A percentile compares a stretch with the other conserved stretches of the same genome.
These are phyloP conservation scores for Numenius arquata DNA, from an alignment of 2,113 vertebrate genomes.

Conservation along the genomic window DNA sequence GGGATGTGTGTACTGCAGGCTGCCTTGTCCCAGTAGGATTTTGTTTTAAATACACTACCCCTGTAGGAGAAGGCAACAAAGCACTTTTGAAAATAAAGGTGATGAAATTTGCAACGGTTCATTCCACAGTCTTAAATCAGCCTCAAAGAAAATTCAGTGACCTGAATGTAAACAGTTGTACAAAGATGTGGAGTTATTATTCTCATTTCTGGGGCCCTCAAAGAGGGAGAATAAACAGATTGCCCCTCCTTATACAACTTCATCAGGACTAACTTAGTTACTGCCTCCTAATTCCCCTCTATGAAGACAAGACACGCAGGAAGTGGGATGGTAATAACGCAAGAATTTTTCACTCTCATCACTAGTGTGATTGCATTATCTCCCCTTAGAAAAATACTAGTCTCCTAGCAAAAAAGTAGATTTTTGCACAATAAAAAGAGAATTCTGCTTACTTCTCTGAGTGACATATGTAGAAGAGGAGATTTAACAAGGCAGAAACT, in stretches of 20 bases:
- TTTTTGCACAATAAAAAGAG: neutral
- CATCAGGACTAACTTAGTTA: neutral
- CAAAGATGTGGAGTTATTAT: neutral
- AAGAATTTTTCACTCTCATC: neutral
- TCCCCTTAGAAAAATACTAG: neutral
- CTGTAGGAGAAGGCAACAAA: neutral
- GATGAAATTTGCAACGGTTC: neutral
- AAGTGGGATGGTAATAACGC: neutral
- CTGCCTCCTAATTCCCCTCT: neutral
- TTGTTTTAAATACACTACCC: neutral
- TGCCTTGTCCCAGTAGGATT: neutral
- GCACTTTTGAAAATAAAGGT: neutral
- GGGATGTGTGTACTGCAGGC: neutral
- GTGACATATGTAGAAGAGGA: neutral
- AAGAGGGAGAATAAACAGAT: neutral
- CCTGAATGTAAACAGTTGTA: neutral
- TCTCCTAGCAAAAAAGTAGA: neutral
- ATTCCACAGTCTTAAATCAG: neutral
- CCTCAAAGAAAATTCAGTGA: neutral
- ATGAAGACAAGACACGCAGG: neutral
- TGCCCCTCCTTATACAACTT: neutral
- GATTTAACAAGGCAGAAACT: neutral
- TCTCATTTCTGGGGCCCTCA: neutral
- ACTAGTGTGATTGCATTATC: neutral
- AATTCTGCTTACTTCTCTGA: neutral